phyloP scores from a whole-genome alignment of 2,113 vertebrate species.

The Melozone crissalis region DNA sequence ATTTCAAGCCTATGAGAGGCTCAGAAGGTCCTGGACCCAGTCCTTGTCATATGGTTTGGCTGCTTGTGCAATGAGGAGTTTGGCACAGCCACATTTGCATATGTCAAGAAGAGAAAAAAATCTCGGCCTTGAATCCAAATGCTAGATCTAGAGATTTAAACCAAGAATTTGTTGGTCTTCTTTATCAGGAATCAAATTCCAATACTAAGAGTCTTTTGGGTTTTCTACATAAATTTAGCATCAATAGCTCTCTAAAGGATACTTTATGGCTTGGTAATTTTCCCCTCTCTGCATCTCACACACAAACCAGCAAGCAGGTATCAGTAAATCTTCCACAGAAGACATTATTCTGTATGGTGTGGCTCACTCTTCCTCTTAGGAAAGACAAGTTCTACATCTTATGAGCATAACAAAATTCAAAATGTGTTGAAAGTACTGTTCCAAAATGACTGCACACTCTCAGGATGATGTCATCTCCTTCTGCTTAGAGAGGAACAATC shows the following conservation, averaged over 20 bases:
- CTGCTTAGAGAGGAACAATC: background rate
- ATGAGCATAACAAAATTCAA: background rate
- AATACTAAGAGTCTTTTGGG: background rate
- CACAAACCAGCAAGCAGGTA: background rate
- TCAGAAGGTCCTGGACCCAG: background rate
- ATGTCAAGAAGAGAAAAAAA: background rate
- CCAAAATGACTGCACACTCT: background rate
- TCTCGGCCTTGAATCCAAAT: background rate
- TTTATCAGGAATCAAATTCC: background rate
- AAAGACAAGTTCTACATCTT: background rate
- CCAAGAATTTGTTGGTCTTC: background rate
- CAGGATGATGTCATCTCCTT: background rate
- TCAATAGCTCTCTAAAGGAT: background rate
- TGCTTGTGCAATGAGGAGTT: background rate
- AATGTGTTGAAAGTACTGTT: background rate
- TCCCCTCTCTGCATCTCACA: background rate
- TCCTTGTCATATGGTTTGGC: background rate
- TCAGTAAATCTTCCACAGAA: background rate
- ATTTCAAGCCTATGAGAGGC: background rate
- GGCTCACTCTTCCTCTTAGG: background rate
- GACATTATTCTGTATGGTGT: background rate
- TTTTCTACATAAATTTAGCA: background rate
- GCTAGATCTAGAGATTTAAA: background rate
- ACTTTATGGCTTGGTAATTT: background rate
- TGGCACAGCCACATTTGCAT: background rate